A percentile compares a stretch with the other conserved stretches of the same genome.
These are phyloP conservation scores for Apodemus speciosus DNA, from an alignment of 2,113 vertebrate species.

Conservation along the genomic window DNA sequence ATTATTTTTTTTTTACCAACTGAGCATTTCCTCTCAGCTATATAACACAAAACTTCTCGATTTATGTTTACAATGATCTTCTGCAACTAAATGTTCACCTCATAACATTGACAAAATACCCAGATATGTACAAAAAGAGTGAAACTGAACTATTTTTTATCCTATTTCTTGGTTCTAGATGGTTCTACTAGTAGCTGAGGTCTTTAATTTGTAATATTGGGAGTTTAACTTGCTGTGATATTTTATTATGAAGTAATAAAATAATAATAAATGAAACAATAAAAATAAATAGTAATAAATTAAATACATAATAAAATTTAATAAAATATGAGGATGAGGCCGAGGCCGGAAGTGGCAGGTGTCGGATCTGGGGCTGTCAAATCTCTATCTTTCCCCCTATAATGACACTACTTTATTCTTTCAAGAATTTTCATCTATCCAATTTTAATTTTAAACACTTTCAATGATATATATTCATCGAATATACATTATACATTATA, in stretches of 20 bases:
- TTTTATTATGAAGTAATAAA: too few relatives aligned
- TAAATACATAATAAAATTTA: too few relatives aligned
- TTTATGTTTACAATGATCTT: background rate
- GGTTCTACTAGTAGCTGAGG: background rate
- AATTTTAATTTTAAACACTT: background rate
- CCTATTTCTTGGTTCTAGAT: background rate
- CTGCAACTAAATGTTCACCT: background rate
- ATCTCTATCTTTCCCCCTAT: background rate
- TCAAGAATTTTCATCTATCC: background rate
- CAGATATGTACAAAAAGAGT: background rate
- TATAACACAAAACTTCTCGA: background rate
- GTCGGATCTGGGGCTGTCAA: background rate
- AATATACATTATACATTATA: background rate
- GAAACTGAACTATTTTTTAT: slow-evolving; percentile 8
- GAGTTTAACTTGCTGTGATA: background rate
- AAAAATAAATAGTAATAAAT: too few relatives aligned
- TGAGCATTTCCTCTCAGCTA: background rate
- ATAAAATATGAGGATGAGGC: background rate
- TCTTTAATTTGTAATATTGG: background rate
- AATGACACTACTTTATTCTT: background rate
- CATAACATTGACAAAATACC: background rate
- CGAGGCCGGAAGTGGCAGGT: background rate
- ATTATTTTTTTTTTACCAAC: background rate
- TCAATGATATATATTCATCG: too few relatives aligned
- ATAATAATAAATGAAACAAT: too few relatives aligned